These are phyloP conservation scores for Alcedo atthis DNA, from an alignment of 2,797 vertebrate species.

Conservation along the genomic window DNA sequence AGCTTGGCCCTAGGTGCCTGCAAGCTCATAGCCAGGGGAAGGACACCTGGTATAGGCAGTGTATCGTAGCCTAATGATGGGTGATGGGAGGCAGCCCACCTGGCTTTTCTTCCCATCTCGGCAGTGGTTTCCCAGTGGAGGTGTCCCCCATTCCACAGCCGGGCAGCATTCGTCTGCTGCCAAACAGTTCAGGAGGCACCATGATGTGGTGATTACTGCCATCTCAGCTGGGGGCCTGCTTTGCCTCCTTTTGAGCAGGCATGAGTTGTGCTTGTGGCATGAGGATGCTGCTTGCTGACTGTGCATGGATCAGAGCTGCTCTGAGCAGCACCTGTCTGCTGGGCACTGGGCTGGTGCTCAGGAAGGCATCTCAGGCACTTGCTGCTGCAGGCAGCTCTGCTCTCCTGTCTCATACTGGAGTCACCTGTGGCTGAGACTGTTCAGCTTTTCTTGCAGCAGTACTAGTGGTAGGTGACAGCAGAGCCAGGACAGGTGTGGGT, in stretches of 20 bases:
- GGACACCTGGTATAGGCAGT: rapidly evolving
- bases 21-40: rapidly evolving
- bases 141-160: neutral
- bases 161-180: rapidly evolving
- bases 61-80: rapidly evolving
- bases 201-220: rapidly evolving
- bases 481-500: neutral
- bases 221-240: neutral
- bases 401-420: neutral
- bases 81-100: rapidly evolving
- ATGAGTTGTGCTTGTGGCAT: rapidly evolving
- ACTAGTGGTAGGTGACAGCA: neutral
- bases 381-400: neutral
- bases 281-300: neutral
- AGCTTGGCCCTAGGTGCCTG: rapidly evolving
- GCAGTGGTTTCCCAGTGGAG: rapidly evolving
- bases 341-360: rapidly evolving
- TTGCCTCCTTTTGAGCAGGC: neutral
- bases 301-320: rapidly evolving
- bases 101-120: neutral
- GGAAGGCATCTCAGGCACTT: neutral
- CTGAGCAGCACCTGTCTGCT: neutral
- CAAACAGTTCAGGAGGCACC: rapidly evolving
- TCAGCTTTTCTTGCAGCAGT: neutral
- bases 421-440: neutral